Conservation (phyloP, 1,140 invertebrate genomes). For the Euura saliciscinereae region DNA sequence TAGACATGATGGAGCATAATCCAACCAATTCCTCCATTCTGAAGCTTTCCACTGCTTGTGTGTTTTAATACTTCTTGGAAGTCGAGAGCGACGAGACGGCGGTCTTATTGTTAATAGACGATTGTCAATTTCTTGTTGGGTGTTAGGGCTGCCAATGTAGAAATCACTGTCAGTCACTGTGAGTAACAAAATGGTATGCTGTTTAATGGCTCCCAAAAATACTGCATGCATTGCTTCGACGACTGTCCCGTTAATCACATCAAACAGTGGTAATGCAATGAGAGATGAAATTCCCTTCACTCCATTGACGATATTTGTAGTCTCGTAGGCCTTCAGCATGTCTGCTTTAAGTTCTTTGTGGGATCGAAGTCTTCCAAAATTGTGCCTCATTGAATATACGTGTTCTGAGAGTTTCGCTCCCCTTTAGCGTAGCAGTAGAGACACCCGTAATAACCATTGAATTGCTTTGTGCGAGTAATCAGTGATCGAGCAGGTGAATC, state of each 20-base stretch:
- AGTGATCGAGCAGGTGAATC: conserved; percentile 16
- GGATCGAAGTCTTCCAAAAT: too few relatives aligned
- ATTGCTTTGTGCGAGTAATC: conserved; percentile 14
- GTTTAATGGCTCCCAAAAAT: conserved; percentile 11
- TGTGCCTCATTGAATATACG: too few relatives aligned
- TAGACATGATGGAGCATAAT: conserved; percentile 12
- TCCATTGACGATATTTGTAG: conserved; percentile 5
- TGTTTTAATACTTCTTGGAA: background rate
- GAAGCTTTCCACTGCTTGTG: conserved; percentile 11
- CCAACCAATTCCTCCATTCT: conserved; percentile 20
- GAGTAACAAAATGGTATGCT: conserved; percentile 7
- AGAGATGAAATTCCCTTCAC: conserved; percentile 14
- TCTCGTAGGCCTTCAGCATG: background rate
- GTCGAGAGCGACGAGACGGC: conserved; percentile 2
- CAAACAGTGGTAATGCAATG: conserved; percentile 10
- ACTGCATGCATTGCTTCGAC: conserved; percentile 16
- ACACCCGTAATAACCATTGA: conserved; percentile 19
- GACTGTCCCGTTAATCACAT: conserved; percentile 8
- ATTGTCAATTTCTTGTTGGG: background rate
- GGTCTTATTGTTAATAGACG: conserved; percentile 11
- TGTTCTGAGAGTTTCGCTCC: conserved; percentile 9
- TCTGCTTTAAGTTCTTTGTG: background rate
- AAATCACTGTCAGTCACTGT: background rate
- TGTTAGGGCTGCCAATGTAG: conserved; percentile 10
- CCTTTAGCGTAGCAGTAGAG: conserved; percentile 17